Evolutionary conservation across 2,888 invertebrate genomes (phyloP).

Genomic region (Druceiella hillmani): DNA sequence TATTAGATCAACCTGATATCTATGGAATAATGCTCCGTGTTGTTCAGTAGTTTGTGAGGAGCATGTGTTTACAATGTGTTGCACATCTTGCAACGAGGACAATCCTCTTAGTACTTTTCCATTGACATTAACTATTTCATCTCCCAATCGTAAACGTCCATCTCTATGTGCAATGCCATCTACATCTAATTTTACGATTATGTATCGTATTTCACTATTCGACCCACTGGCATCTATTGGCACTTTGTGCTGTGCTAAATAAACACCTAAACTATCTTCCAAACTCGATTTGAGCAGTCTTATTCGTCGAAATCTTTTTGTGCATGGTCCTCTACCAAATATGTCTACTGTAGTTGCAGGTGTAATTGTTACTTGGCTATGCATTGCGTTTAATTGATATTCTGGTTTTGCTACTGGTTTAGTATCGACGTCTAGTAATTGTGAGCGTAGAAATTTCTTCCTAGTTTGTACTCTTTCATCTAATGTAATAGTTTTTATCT

Average conservation of each 20-base stretch:
- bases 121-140: slow-evolving; percentile 87
- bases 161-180: slow-evolving; percentile 70
- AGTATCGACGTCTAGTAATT: slow-evolving; percentile 37
- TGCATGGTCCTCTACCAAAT: slow-evolving; percentile 54
- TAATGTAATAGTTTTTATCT: slow-evolving; percentile 45
- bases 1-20: slow-evolving; percentile 54
- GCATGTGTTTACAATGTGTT: slow-evolving; percentile 51
- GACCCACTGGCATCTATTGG: slow-evolving; percentile 47
- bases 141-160: slow-evolving; percentile 75
- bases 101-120: slow-evolving; percentile 74
- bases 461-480: slow-evolving; percentile 48
- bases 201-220: slow-evolving; percentile 56
- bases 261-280: slow-evolving; percentile 65
- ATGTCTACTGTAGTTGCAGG: slow-evolving; percentile 36
- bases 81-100: slow-evolving; percentile 59
- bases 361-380: slow-evolving; percentile 33
- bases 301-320: slow-evolving; percentile 58
- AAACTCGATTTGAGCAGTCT: slow-evolving; percentile 60
- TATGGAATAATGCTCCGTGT: slow-evolving; percentile 38
- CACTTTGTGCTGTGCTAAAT: slow-evolving; percentile 60
- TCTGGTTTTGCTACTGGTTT: slow-evolving; percentile 34
- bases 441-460: slow-evolving; percentile 48
- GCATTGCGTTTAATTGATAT: slow-evolving; percentile 30
- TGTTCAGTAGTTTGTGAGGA: slow-evolving; percentile 42
- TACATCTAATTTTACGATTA: slow-evolving; percentile 58